These are phyloP conservation scores for Steinernema carpocapsae DNA, from an alignment of 2,888 invertebrate genomes.

Conservation along the genomic window DNA sequence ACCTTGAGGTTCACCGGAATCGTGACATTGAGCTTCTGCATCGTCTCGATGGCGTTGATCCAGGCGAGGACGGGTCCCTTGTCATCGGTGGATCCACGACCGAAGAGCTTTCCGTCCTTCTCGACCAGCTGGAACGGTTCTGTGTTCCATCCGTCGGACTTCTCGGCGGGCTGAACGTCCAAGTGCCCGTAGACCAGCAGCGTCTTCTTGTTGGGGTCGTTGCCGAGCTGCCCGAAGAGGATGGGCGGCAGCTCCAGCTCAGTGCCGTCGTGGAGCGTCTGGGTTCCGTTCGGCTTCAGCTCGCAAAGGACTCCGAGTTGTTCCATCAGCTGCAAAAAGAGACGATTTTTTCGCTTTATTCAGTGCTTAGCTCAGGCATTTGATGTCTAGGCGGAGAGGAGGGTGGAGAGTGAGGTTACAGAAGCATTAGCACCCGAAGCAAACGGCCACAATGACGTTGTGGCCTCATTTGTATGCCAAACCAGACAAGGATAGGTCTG, in stretches of 20 bases:
- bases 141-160: conserved; percentile 74
- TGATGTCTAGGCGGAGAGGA: no score
- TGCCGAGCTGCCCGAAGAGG: conserved; percentile 74
- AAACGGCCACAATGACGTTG: no score
- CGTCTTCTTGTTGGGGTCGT: conserved; percentile 85
- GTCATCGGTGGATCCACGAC: conserved; percentile 90
- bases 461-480: no score
- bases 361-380: no score
- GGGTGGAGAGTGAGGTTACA: no score
- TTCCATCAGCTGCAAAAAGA: conserved; percentile 71
- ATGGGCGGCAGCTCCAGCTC: conserved; percentile 60
- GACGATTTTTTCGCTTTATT: no score
- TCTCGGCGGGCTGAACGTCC: conserved; percentile 93
- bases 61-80: conserved; percentile 90
- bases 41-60: conserved; percentile 90
- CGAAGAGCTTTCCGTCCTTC: conserved; percentile 85
- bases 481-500: no score
- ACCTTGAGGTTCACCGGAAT: conserved; percentile 76
- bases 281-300: conserved; percentile 56
- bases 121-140: conserved; percentile 91
- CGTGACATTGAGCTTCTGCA: conserved; percentile 77
- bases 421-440: no score
- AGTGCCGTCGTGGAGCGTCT: conserved; percentile 50
- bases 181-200: conserved; percentile 93
- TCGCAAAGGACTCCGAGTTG: conserved; percentile 57